phyloP scores from a whole-genome alignment of 2,888 invertebrate genomes.

The Chaetoderma sp. region DNA sequence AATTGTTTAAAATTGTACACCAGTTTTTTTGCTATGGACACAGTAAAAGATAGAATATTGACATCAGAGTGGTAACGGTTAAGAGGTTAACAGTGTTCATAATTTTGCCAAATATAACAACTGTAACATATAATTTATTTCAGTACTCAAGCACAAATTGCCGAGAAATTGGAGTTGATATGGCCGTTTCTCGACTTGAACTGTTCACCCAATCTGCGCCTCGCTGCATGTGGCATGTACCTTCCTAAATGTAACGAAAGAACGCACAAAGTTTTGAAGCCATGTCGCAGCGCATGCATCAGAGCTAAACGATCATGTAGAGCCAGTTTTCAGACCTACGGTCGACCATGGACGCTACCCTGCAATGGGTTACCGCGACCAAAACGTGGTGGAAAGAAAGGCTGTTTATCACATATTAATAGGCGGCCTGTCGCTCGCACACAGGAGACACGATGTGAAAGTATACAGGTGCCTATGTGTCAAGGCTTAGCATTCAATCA shows the following conservation, averaged over 20 bases:
- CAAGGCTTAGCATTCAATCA: slow-evolving; percentile 38
- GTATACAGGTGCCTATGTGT: slow-evolving; percentile 47
- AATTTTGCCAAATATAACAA: too few relatives aligned
- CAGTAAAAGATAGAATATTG: too few relatives aligned
- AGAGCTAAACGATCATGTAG: slow-evolving; percentile 42
- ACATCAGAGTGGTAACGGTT: too few relatives aligned
- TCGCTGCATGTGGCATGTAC: slow-evolving; percentile 47
- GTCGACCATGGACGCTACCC: slow-evolving; percentile 40
- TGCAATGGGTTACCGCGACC: slow-evolving; percentile 18
- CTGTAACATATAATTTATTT: too few relatives aligned
- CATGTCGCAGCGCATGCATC: slow-evolving; percentile 48
- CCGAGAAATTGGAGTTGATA: slow-evolving; percentile 40
- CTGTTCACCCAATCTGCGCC: slow-evolving; percentile 51
- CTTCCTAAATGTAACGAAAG: slow-evolving; percentile 48
- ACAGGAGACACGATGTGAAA: slow-evolving; percentile 39
- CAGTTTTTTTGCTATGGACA: too few relatives aligned
- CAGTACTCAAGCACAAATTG: neutral
- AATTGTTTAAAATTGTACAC: too few relatives aligned
- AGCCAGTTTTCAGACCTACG: slow-evolving; percentile 31
- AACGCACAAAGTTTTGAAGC: slow-evolving; percentile 25
- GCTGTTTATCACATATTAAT: slow-evolving; percentile 10
- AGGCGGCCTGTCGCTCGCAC: slow-evolving; percentile 2
- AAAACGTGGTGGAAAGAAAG: neutral
- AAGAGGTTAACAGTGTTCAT: too few relatives aligned
- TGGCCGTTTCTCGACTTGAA: slow-evolving; percentile 56